phyloP scores from a whole-genome alignment of 2,888 invertebrate genomes.

The Autographa gamma region DNA sequence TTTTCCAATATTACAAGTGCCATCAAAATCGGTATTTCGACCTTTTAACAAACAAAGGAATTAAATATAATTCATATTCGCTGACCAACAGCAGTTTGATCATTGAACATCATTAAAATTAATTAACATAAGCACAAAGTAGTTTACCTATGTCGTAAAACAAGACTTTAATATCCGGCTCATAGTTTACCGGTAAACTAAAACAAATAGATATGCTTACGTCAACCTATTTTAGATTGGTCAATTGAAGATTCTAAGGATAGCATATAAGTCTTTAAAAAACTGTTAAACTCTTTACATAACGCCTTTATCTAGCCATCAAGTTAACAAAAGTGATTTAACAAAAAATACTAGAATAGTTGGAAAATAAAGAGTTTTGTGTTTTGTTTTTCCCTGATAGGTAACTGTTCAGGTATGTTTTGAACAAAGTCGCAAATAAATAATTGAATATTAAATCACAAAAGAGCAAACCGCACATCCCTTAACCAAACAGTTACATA shows the following conservation, averaged over 20 bases:
- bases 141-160: neutral
- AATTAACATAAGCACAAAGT: neutral
- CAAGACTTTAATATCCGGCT: neutral
- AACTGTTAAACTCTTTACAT: too few species aligned
- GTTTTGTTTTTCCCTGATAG: too few species aligned
- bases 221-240: neutral
- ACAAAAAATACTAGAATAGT: too few species aligned
- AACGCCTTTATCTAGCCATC: too few species aligned
- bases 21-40: neutral
- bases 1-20: neutral
- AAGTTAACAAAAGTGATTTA: too few species aligned
- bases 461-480: neutral
- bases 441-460: neutral
- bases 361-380: too few species aligned
- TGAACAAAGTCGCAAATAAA: neutral
- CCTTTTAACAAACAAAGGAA: neutral
- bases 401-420: neutral
- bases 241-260: neutral
- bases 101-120: neutral
- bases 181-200: neutral
- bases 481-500: conserved; percentile 38
- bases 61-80: neutral
- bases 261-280: neutral
- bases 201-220: neutral
- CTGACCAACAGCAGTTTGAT: neutral